Percentiles rank a stretch among this genome's conserved stretches.
These are phyloP conservation scores for Ferrisia virgata DNA, from an alignment of 2,888 invertebrate species.

Conservation along the genomic window DNA sequence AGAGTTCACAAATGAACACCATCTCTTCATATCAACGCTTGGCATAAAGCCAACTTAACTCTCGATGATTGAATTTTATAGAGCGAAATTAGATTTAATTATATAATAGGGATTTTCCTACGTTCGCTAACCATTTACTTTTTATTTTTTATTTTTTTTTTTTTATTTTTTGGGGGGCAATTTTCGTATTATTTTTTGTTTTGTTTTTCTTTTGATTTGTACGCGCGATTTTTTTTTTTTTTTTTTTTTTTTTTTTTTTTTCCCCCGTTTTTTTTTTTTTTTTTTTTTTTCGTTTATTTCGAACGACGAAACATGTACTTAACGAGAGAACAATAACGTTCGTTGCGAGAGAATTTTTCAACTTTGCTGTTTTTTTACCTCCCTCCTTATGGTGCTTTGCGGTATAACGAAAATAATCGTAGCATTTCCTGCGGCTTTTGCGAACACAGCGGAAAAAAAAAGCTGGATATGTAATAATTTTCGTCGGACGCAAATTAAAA, in stretches of 20 bases:
- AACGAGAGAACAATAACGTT: not conserved
- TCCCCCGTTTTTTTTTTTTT: not conserved
- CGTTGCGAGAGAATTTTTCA: not conserved
- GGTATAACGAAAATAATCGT: not conserved
- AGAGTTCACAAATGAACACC: conserved; percentile 27
- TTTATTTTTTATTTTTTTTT: not conserved
- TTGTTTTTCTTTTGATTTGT: conserved; percentile 13
- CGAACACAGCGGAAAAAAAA: not conserved
- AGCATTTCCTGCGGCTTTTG: conserved; percentile 9
- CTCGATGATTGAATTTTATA: conserved; percentile 25
- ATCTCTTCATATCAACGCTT: conserved; percentile 26
- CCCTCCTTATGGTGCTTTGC: not conserved
- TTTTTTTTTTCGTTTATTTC: too few relatives aligned
- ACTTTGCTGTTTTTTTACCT: not conserved
- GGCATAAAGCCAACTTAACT: conserved; percentile 20
- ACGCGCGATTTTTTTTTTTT: not conserved
- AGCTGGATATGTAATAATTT: conserved; percentile 18
- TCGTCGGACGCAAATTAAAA: conserved; percentile 26
- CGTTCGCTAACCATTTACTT: not conserved
- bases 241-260: not conserved
- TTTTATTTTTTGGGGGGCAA: too few relatives aligned
- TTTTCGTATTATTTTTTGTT: too few relatives aligned
- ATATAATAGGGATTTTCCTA: not conserved
- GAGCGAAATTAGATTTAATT: conserved; percentile 28
- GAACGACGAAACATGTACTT: not conserved